phyloP scores from a whole-genome alignment of 1,140 invertebrate species.

The Vollenhovia emeryi region DNA sequence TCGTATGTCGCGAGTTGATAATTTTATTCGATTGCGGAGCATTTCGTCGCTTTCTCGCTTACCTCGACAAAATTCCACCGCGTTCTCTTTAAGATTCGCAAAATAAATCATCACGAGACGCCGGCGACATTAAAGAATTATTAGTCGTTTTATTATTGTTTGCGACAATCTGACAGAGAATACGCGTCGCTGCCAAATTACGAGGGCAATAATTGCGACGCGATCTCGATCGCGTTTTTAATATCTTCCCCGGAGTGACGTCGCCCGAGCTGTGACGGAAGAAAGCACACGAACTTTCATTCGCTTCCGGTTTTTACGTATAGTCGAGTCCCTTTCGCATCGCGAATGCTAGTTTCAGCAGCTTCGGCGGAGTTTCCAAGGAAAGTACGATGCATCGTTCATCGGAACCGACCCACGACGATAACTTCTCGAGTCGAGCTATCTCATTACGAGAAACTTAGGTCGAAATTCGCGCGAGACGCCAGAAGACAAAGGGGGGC shows the following conservation, averaged over 20 bases:
- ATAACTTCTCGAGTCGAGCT: slow-evolving; percentile 35
- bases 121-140: too few species aligned
- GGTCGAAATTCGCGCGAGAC: slow-evolving; percentile 34
- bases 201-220: neutral
- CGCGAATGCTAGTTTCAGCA: neutral
- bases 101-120: neutral
- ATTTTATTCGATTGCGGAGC: neutral
- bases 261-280: neutral
- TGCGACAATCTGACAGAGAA: neutral
- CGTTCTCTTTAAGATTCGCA: neutral
- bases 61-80: neutral
- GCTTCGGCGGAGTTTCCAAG: neutral
- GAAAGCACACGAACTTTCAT: neutral
- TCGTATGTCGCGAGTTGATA: neutral
- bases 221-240: neutral
- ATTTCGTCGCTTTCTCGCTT: neutral
- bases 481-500: neutral
- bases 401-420: slow-evolving; percentile 10
- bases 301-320: slow-evolving; percentile 1
- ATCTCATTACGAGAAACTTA: slow-evolving; percentile 56
- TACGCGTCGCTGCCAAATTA: neutral
- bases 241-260: neutral
- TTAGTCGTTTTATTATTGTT: neutral
- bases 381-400: slow-evolving; percentile 32
- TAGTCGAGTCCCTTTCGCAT: neutral